Base-by-base conservation (phyloP, 1,140 invertebrate genomes). In the Pseudobourletiella spinata region DNA sequence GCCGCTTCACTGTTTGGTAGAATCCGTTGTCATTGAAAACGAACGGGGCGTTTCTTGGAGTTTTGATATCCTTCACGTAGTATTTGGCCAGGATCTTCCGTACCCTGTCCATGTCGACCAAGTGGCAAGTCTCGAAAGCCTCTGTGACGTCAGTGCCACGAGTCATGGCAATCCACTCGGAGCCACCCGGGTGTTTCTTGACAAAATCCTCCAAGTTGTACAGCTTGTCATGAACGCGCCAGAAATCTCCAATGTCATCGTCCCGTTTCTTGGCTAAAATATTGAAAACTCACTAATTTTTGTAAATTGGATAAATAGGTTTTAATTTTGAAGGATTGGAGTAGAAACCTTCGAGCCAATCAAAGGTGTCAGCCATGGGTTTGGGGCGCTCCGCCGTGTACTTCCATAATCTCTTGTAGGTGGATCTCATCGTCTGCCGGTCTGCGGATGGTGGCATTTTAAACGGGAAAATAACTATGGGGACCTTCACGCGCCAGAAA, bases 151-250 rank as follows among this genome's bases (percentile, higher is more conserved):
- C 72, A 0, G 71, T 72, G 0, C 72, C 72, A 15, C 57, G 30
- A 0, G 72, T 71, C 42, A 63, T 48, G 26, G 57, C 35, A 6
- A 74, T 44, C 73, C 73, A 74, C 14, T 65, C 29, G 16, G 50
- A 46, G 57, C 72, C 72, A 60, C 73, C 73, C 29, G 73, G 73
- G 59, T 74, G 73, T 2, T 55, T 67, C 14, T 66, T 43, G 18
- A 69, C 67, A 46, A 74, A 74, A n/a, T 52, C 43, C 2, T 58
- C 57, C 16, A 74, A 42, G 51, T 74, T 67, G 58, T 74, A 74
- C 2, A 74, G 62, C n/a, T 71, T 70, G 59, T 74, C 67, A 55
- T 73, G 68, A 15, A 74, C 59, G 51, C 73, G 61, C 73, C 73
- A 74, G 6, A 70, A 60, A 3, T 61, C 55, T 20, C 64, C 70